Evolutionary conservation across 2,797 vertebrate genomes (phyloP).

Genomic region (Neoniphon sammara): DNA sequence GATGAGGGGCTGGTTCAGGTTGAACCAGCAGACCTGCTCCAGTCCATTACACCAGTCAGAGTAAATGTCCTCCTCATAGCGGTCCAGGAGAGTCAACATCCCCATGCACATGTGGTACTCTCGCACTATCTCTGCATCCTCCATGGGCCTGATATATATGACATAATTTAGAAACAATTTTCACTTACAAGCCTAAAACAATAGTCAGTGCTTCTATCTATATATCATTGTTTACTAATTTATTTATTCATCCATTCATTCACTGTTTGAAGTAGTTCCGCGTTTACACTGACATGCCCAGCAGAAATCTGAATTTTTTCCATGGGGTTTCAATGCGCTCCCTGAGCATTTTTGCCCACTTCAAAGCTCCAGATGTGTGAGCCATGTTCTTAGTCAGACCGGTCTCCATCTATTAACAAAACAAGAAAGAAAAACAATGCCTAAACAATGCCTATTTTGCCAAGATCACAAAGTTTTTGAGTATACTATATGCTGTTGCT

Average conservation of each 20-base stretch:
- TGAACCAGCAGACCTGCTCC: conserved; percentile 83
- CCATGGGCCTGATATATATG: conserved; percentile 65
- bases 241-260: background rate
- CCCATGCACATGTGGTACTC: conserved; percentile 81
- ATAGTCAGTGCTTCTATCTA: background rate
- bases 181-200: background rate
- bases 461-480: background rate
- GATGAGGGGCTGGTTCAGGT: conserved; percentile 85
- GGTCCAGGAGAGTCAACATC: conserved; percentile 81
- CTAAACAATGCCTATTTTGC: background rate
- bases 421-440: background rate
- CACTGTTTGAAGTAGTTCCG: background rate
- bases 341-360: conserved; percentile 84
- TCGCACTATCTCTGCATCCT: conserved; percentile 70
- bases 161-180: background rate
- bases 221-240: background rate
- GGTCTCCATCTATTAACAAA: conserved; percentile 67
- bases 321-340: conserved; percentile 81
- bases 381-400: conserved; percentile 84
- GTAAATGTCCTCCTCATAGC: conserved; percentile 81
- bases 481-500: background rate
- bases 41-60: conserved; percentile 82
- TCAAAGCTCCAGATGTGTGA: conserved; percentile 82
- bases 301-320: conserved; percentile 79
- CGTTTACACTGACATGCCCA: conserved; percentile 78